Evolutionary conservation across 92 coral and sea anemone genomes (phyloP).

Genomic region (Epizoanthus fatuus): DNA sequence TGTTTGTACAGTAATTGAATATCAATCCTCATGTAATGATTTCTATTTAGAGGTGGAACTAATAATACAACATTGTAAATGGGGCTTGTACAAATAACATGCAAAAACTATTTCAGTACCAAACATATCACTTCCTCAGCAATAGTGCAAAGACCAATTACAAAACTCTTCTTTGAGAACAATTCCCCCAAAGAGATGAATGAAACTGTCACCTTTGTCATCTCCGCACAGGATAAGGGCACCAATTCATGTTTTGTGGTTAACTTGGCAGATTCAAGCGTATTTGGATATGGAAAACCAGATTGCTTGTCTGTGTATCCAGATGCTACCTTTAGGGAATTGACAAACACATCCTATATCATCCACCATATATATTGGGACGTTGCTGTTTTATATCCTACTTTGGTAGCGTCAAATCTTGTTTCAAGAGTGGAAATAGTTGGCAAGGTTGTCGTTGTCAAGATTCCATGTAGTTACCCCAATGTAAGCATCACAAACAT

Average conservation of each 20-base stretch:
- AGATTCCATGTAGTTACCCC: conserved; percentile 72
- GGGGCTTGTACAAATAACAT: conserved; percentile 48
- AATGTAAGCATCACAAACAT: conserved; percentile 50
- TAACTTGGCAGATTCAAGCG: conserved; percentile 62
- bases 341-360: conserved; percentile 29
- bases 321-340: conserved; percentile 24
- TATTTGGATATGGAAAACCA: conserved; percentile 56
- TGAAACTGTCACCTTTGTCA: conserved; percentile 54
- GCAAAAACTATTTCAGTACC: conserved; percentile 55
- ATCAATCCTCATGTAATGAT: too few relatives aligned
- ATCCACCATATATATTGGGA: conserved; percentile 51
- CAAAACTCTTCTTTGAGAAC: conserved; percentile 42
- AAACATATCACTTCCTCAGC: conserved; percentile 22
- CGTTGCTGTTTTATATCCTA: conserved; percentile 35
- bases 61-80: too few relatives aligned
- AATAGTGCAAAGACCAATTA: conserved; percentile 53
- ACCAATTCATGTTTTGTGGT: conserved; percentile 67
- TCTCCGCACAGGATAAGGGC: conserved; percentile 54
- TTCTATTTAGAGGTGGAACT: too few relatives aligned
- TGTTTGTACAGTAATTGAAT: too few relatives aligned
- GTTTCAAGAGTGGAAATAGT: conserved; percentile 40
- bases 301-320: conserved; percentile 41
- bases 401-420: conserved; percentile 66
- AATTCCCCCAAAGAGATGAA: conserved; percentile 64
- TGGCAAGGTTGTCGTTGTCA: conserved; percentile 39